These are phyloP conservation scores for Notiomystis cincta DNA, from an alignment of 2,113 vertebrate genomes.

Conservation along the genomic window DNA sequence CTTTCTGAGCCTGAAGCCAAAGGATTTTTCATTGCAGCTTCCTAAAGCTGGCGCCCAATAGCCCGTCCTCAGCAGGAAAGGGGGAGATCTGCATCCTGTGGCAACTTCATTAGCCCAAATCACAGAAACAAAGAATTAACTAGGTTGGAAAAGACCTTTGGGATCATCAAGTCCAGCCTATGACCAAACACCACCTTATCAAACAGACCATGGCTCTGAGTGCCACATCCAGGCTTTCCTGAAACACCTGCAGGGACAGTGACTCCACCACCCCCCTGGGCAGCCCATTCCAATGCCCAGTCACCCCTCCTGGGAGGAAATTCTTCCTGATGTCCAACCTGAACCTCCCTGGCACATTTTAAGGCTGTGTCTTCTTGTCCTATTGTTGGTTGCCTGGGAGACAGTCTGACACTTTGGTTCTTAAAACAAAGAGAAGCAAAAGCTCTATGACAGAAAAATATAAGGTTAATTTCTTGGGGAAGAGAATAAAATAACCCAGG, in stretches of 20 bases:
- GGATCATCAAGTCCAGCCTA: fast-evolving
- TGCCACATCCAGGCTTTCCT: background rate
- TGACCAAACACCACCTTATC: too few species aligned
- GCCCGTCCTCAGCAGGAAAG: fast-evolving
- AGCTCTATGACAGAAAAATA: background rate
- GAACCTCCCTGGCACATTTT: background rate
- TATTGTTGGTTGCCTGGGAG: background rate
- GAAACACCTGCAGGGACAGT: background rate
- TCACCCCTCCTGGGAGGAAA: background rate
- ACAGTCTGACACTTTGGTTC: background rate
- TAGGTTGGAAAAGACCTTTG: background rate
- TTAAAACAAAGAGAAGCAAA: background rate
- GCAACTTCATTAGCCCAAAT: background rate
- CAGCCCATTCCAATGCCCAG: background rate
- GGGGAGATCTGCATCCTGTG: background rate
- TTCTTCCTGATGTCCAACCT: background rate
- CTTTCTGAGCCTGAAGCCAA: background rate
- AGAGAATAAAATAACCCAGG: background rate
- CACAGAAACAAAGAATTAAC: background rate
- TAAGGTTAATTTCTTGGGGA: background rate
- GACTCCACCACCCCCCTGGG: background rate
- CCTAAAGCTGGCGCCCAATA: background rate
- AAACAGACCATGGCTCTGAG: background rate
- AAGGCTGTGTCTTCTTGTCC: too few species aligned
- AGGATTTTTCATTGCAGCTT: fast-evolving